A percentile compares a stretch with the other conserved stretches of the same genome.
phyloP scores from a whole-genome alignment of 2,797 vertebrate species.

The Alcedo quadribrachys region DNA sequence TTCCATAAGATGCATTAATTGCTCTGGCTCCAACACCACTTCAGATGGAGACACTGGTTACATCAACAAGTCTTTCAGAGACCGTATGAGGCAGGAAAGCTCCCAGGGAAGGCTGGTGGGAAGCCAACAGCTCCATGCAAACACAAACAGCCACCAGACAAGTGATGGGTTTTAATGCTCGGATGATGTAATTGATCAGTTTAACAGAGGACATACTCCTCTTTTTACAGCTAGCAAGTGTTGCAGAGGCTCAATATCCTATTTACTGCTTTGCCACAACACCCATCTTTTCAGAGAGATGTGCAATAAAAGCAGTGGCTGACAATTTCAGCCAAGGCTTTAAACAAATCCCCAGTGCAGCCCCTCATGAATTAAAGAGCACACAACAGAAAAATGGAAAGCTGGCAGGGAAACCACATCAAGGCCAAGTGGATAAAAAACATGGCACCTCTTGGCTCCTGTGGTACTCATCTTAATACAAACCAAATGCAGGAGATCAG shows the following conservation, averaged over 20 bases:
- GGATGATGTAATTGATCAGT: conserved; percentile 44
- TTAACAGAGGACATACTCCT: conserved; percentile 30
- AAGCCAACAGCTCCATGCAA: not conserved
- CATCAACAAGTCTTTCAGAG: not conserved
- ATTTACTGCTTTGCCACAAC: conserved; percentile 44
- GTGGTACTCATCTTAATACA: not conserved
- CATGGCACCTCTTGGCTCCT: not conserved
- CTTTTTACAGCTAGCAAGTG: conserved; percentile 6
- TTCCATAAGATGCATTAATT: conserved; percentile 17
- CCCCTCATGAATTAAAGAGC: conserved; percentile 56
- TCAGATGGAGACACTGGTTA: conserved; percentile 38
- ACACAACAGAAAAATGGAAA: conserved; percentile 3
- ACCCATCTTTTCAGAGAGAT: conserved; percentile 31
- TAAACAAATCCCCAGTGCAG: conserved; percentile 51
- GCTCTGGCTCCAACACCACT: conserved; percentile 20
- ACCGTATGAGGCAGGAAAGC: not conserved
- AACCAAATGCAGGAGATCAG: conserved; percentile 25
- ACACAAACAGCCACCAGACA: conserved; percentile 17
- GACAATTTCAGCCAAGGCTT: conserved; percentile 50
- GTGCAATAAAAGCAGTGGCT: conserved; percentile 37
- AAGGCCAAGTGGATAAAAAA: conserved; percentile 17
- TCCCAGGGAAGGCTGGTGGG: not conserved
- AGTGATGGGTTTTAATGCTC: conserved; percentile 17
- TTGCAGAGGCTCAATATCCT: conserved; percentile 30
- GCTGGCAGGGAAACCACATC: conserved; percentile 31